phyloP scores from a whole-genome alignment of 2,888 invertebrate genomes.

The Andrena dorsata region DNA sequence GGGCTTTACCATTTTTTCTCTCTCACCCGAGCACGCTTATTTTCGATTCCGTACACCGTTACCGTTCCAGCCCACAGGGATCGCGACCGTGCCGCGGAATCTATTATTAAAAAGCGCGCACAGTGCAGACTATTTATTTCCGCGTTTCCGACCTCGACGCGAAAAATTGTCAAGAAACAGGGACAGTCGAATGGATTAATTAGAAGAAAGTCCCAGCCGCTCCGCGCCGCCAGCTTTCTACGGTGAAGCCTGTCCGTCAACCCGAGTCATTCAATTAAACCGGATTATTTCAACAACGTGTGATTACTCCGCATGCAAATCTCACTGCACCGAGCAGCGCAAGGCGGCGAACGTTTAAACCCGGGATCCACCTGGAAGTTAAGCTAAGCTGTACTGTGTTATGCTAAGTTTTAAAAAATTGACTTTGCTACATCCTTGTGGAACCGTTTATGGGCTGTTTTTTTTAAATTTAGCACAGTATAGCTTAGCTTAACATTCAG shows the following conservation, averaged over 20 bases:
- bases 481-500: no score
- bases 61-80: conserved; percentile 44
- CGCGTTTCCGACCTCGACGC: conserved; percentile 41
- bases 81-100: conserved; percentile 11
- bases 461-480: no score
- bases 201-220: conserved; percentile 49
- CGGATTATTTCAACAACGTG: conserved; percentile 35
- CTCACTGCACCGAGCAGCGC: no score
- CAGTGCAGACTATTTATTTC: conserved; percentile 41
- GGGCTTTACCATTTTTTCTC: conserved; percentile 47
- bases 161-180: conserved; percentile 30
- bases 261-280: conserved; percentile 40
- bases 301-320: conserved; percentile 17
- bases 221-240: conserved; percentile 33
- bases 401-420: no score
- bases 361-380: no score
- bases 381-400: no score
- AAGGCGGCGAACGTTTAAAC: background rate
- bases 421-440: no score
- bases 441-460: no score
- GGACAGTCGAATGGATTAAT: conserved; percentile 44
- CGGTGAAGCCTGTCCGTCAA: conserved; percentile 28
- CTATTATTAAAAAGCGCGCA: conserved; percentile 47
- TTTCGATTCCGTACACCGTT: conserved; percentile 69
- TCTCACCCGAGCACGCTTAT: conserved; percentile 43